A percentile compares a stretch with the other conserved stretches of the same genome.
These are phyloP conservation scores for Glaucomys volans DNA, from an alignment of 2,113 vertebrate genomes.

Conservation along the genomic window DNA sequence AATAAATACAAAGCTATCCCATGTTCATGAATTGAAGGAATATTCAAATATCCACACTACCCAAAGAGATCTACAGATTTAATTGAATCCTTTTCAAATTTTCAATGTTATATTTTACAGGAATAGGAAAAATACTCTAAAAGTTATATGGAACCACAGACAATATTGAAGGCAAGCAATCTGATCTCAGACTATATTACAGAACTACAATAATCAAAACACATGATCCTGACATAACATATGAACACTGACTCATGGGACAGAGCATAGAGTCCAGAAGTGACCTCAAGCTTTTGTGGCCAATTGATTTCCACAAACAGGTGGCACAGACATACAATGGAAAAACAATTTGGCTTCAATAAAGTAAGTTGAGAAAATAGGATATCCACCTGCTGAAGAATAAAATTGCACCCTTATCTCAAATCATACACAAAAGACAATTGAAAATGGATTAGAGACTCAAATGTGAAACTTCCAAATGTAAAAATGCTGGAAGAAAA, in stretches of 20 bases:
- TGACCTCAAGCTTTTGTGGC: not conserved
- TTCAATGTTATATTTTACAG: not conserved
- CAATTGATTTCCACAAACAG: not conserved
- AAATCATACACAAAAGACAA: not conserved
- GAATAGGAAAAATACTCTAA: not conserved
- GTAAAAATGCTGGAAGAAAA: not conserved
- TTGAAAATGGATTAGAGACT: not conserved
- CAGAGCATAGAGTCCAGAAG: not conserved
- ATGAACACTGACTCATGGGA: not conserved
- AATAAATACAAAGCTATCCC: not conserved
- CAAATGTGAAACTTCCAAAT: not conserved
- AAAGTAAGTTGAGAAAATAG: not conserved
- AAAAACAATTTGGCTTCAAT: not conserved
- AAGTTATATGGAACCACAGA: not conserved
- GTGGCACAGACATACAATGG: not conserved
- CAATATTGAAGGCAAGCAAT: not conserved
- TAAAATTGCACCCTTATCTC: not conserved
- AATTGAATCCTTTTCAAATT: not conserved
- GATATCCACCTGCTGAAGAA: not conserved
- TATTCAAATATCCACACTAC: not conserved
- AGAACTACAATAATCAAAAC: not conserved
- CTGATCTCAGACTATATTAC: not conserved
- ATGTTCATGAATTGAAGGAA: not conserved
- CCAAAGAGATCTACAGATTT: not conserved
- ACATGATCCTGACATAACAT: too few species aligned